Evolutionary conservation across 2,797 vertebrate genomes (phyloP), one percentile per base, ranked within the genome.

Genomic region (Rhabdomys pumilio): DNA sequence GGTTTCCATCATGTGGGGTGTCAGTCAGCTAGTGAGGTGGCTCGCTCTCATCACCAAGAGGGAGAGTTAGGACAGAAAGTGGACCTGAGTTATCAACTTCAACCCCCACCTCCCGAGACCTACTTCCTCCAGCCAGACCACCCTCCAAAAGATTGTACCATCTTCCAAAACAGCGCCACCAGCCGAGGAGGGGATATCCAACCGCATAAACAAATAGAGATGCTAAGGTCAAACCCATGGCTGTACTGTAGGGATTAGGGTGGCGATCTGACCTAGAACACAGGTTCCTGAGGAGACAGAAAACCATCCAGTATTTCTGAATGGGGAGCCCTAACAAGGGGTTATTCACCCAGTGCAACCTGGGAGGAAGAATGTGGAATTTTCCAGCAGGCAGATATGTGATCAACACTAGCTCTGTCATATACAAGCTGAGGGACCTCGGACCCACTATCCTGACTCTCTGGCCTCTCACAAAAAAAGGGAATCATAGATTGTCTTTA

Each of bases 171-270:
- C 86, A 44, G 69, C 3, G 3, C n/a, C 11, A 59, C 15, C 22
- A 7, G 69, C 6, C 34, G 26, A 59, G 17, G 69, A 41, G 19
- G n/a, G 17, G 8, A 11, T 2, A 9, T 9, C 29, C 17, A 59
- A 26, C 17, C 26, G 8, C 14, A 57, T 5, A 14, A 12, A 24
- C 34, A 63, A 34, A 59, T 4, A 17, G 41, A 85, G 73, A 19
- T 1, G 5, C n/a, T 1, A 17, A n/a, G 80, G 38, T 29, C 63
- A 61, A 50, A 44, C 3, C 44, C 15, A 17, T 22, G 3, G 29
- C 24, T 0, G 12, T 3, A 11, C 17, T 6, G 1, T 4, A 19
- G 75, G 31, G 29, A 6, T 63, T 9, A 41, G 15, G 2, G 20
- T 61, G 15, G 24, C 38, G 29, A 34, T 4, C 2, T 26, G 44